Percentiles rank a stretch among this genome's conserved stretches.
Conservation (phyloP, 35 echinoderm and acorn worm species). For the Apostichopus californicus region DNA sequence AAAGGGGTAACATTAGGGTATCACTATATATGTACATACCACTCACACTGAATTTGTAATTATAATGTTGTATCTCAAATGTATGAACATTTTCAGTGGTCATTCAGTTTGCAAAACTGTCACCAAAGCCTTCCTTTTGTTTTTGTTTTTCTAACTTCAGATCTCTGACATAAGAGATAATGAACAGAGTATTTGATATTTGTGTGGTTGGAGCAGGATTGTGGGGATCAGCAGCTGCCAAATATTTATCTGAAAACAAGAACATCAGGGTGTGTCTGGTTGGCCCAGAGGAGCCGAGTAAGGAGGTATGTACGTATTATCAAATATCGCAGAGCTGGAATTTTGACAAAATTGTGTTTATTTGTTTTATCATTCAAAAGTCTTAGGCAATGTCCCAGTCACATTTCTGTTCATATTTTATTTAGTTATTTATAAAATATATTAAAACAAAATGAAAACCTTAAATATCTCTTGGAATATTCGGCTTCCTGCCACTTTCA, state of each 20-base stretch:
- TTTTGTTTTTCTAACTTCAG: background rate
- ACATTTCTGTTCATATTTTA: background rate
- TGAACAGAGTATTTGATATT: constrained; percentile 61
- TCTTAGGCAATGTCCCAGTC: too few relatives aligned
- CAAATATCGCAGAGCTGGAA: too few relatives aligned
- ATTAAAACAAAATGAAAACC: background rate
- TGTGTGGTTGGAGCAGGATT: constrained; percentile 83
- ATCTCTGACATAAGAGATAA: background rate
- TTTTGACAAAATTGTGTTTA: too few relatives aligned
- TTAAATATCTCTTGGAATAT: background rate
- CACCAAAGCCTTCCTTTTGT: background rate
- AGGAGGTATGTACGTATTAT: constrained; percentile 48
- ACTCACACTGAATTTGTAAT: too few relatives aligned
- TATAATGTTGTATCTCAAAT: too few relatives aligned
- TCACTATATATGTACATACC: too few relatives aligned
- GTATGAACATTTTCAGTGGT: too few relatives aligned
- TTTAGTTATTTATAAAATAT: background rate
- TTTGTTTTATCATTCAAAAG: too few relatives aligned
- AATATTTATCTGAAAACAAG: constrained; percentile 31
- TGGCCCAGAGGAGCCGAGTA: constrained; percentile 76
- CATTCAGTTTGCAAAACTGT: background rate
- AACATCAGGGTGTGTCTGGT: constrained; percentile 73
- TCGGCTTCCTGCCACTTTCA: too few relatives aligned
- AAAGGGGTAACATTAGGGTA: too few relatives aligned
- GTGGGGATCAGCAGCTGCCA: constrained; percentile 79